Base-by-base conservation (phyloP, 2,797 vertebrate genomes). In the Sebastes iracundus region DNA sequence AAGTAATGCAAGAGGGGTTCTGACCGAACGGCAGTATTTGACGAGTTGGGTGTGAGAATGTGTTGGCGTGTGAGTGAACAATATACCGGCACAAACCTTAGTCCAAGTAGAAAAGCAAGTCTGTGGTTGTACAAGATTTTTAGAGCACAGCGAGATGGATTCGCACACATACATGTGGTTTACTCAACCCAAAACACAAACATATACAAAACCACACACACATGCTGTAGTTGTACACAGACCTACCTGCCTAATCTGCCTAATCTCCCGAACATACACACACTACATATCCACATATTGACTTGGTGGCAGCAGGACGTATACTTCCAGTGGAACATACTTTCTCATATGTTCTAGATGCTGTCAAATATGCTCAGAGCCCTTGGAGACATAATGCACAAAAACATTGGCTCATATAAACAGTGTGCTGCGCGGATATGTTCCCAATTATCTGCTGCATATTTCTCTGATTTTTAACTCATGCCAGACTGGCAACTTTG, bases 391-490 rank as follows among this genome's bases (percentile, higher is more conserved):
- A 77, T 91, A 91, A 90, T 83, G 88, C 91, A 88, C 83, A 62
- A 89, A 92, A 90, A 87, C 91, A 91, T 63, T 74, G 84, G 82
- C 75, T 93, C 88, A 84, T 84, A 82, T 93, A 94, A 94, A 95
- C 94, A 92, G 56, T 72, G 81, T 53, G 80, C 83, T 71, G 70
- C 79, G 87, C 22, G 81, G 84, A 90, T 85, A 92, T 94, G 93
- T 83, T 94, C 89, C 83, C 88, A 92, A 94, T 95, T 93, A 95
- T 91, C 90, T 88, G 75, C 82, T 77, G 89, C 90, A 90, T 91
- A 88, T 86, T 92, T 90, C 79, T 89, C 88, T 91, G 90, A 93
- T 94, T 94, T 90, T 83, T 89, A 93, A 94, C 85, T 90, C 79
- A 68, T 85, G 83, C 84, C 92, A 93, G 90, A 90, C 90, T 81